phyloP scores from a whole-genome alignment of 2,113 vertebrate genomes.

The Bufo gargarizans region DNA sequence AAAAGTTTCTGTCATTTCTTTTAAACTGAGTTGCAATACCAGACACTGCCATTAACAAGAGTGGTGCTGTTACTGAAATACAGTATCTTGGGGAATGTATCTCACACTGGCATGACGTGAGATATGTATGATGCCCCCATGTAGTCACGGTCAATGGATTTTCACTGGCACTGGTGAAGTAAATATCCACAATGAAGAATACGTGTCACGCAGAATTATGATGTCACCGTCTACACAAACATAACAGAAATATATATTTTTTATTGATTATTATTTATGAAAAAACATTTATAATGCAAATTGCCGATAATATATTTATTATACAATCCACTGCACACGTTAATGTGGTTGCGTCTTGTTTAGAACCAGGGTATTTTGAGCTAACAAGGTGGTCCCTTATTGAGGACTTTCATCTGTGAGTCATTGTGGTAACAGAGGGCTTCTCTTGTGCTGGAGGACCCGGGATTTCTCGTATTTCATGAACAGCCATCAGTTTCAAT shows the following conservation, averaged over 20 bases:
- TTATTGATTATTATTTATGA: constrained; percentile 1
- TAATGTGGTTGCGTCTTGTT: not conserved
- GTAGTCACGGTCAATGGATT: too few relatives aligned
- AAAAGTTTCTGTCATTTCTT: too few relatives aligned
- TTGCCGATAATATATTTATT: not conserved
- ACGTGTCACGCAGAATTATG: not conserved
- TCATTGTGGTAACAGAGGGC: not conserved
- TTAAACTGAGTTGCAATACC: too few relatives aligned
- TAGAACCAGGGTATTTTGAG: not conserved
- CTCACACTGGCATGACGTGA: too few relatives aligned
- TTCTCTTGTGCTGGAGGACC: not conserved
- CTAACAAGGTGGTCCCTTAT: not conserved
- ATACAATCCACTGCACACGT: not conserved
- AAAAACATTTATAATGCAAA: not conserved
- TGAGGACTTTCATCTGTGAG: not conserved
- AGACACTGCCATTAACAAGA: too few relatives aligned
- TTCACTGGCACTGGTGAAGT: too few relatives aligned
- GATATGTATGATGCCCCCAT: too few relatives aligned
- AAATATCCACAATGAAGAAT: not conserved
- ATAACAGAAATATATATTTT: not conserved
- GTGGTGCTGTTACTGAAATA: too few relatives aligned
- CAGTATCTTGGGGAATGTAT: too few relatives aligned
- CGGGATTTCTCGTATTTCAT: not conserved
- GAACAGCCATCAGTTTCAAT: not conserved
- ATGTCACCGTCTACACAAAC: not conserved